A percentile compares a stretch with the other conserved stretches of the same genome.
phyloP scores from a whole-genome alignment of 2,888 invertebrate species.

The Sepiola atlantica region DNA sequence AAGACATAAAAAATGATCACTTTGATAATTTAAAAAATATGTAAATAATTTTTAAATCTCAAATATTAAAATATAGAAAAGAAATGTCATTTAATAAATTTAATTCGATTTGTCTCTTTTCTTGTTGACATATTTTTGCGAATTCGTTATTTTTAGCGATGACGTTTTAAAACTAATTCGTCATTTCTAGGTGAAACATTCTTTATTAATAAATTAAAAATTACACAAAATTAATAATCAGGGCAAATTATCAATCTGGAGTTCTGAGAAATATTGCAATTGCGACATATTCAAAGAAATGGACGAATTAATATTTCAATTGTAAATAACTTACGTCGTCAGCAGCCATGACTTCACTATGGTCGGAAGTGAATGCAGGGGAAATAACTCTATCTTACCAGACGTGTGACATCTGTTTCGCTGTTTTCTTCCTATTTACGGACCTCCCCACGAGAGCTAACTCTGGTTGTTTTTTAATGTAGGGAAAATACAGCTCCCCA shows the following conservation, averaged over 20 bases:
- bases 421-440: not conserved
- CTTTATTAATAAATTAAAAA: not conserved
- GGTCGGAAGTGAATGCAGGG: slow-evolving; percentile 37
- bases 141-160: too few species aligned
- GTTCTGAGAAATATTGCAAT: not conserved
- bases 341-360: slow-evolving; percentile 5
- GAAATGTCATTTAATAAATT: too few species aligned
- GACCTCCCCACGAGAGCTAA: too few species aligned
- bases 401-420: not conserved
- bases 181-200: not conserved
- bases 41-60: too few species aligned
- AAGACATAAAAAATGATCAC: too few species aligned
- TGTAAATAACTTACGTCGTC: slow-evolving; percentile 47
- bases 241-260: not conserved
- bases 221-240: not conserved
- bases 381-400: slow-evolving; percentile 40
- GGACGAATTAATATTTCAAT: not conserved
- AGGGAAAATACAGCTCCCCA: too few species aligned
- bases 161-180: too few species aligned
- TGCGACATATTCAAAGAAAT: not conserved
- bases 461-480: too few species aligned
- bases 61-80: too few species aligned
- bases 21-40: too few species aligned
- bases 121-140: not conserved
- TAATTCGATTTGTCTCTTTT: too few species aligned